phyloP scores from a whole-genome alignment of 1,140 invertebrate genomes.

The Macrobrachium nipponense region DNA sequence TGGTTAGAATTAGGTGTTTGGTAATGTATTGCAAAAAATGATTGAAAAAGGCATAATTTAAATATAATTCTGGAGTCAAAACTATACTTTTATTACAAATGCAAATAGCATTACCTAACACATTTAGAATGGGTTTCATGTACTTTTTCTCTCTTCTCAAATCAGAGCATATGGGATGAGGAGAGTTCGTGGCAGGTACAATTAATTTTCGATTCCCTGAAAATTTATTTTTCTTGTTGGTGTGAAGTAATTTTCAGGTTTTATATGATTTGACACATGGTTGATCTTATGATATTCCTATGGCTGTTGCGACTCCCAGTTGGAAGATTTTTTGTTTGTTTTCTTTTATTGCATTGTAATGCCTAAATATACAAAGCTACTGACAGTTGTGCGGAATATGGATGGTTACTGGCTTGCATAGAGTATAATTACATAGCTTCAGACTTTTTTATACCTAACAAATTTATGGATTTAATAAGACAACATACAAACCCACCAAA shows the following conservation, averaged over 20 bases:
- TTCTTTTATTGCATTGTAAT: not conserved
- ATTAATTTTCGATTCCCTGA: not conserved
- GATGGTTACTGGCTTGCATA: not conserved
- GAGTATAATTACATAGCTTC: too few species aligned
- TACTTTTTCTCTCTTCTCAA: slow-evolving; percentile 7
- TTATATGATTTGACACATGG: not conserved
- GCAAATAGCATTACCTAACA: not conserved
- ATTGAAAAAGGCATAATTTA: too few species aligned
- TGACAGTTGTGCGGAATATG: not conserved
- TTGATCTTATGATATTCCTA: not conserved
- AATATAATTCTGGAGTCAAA: too few species aligned
- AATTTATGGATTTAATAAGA: too few species aligned
- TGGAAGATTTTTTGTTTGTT: not conserved
- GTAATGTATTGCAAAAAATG: too few species aligned
- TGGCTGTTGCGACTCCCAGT: not conserved
- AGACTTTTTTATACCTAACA: too few species aligned
- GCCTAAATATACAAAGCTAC: not conserved
- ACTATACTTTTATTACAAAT: too few species aligned
- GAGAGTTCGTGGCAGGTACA: slow-evolving; percentile 40
- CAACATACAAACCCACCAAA: too few species aligned
- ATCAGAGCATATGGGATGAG: slow-evolving; percentile 45
- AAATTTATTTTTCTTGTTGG: slow-evolving; percentile 15
- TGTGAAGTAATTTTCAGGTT: slow-evolving; percentile 12
- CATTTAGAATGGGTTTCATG: slow-evolving; percentile 2
- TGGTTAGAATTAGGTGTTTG: too few species aligned